These are phyloP conservation scores for Channa argus DNA, from an alignment of 2,113 vertebrate species.

Conservation along the genomic window DNA sequence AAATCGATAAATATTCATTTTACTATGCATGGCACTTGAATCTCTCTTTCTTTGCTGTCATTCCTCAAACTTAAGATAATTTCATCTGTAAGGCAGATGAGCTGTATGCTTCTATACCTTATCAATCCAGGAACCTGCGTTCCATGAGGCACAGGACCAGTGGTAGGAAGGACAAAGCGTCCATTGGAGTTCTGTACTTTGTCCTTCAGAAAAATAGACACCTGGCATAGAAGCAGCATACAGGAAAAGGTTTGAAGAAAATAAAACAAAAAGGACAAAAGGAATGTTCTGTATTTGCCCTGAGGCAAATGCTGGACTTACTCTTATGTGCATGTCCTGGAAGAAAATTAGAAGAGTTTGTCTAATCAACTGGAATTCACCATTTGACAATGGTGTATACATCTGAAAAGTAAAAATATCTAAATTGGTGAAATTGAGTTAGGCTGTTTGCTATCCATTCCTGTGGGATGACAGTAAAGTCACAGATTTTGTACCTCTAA, in stretches of 20 bases:
- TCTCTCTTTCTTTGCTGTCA: background rate
- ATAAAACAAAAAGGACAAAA: background rate
- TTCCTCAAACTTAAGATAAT: too few species aligned
- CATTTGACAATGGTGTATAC: constrained; percentile 83
- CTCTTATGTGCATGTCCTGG: constrained; percentile 98
- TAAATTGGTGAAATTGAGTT: background rate
- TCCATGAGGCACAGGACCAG: constrained; percentile 92
- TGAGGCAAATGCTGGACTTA: constrained; percentile 73
- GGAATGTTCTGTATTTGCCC: background rate
- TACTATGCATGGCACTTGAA: background rate
- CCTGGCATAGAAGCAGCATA: constrained; percentile 77
- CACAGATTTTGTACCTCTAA: constrained; percentile 83
- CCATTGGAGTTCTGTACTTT: constrained; percentile 98
- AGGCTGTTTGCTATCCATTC: background rate
- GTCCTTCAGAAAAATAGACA: constrained; percentile 98
- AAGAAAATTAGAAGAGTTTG: constrained; percentile 97
- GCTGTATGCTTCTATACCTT: constrained; percentile 81
- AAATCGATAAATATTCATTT: constrained; percentile 6
- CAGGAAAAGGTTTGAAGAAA: background rate
- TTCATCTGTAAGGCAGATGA: background rate
- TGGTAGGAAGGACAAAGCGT: constrained; percentile 93
- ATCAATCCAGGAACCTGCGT: constrained; percentile 92
- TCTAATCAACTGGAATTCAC: constrained; percentile 96
- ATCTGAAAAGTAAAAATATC: constrained; percentile 77
- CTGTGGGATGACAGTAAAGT: background rate